Evolutionary conservation across 2,888 invertebrate species (phyloP).

Genomic region (Dynastes grantii): DNA sequence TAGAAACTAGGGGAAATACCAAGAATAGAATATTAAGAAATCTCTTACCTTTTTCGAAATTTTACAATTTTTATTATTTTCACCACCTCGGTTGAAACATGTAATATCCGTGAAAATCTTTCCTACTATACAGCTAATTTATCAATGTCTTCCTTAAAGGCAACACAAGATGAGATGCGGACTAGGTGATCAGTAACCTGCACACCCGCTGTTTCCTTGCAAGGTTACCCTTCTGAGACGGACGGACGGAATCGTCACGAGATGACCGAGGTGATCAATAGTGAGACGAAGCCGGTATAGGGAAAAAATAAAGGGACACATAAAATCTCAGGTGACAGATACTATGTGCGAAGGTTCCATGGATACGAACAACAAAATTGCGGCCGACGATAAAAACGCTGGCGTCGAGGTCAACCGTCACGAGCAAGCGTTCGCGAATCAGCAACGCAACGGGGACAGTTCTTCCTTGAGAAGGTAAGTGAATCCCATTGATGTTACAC

Average conservation of each 20-base stretch:
- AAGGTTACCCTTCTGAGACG: too few species aligned
- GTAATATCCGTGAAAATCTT: neutral
- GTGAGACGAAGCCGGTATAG: conserved; percentile 18
- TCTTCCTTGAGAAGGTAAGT: neutral
- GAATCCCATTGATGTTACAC: neutral
- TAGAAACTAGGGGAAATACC: too few species aligned
- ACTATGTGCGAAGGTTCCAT: conserved; percentile 53
- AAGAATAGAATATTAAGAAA: too few species aligned
- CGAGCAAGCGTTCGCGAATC: conserved; percentile 26
- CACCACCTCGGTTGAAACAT: too few species aligned
- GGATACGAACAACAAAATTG: conserved; percentile 50
- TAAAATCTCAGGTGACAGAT: conserved; percentile 45
- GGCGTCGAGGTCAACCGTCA: conserved; percentile 22
- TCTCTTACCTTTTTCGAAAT: too few species aligned
- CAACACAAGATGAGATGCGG: too few species aligned
- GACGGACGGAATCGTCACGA: conserved; percentile 2
- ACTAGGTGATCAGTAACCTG: too few species aligned
- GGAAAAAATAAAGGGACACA: conserved; percentile 25
- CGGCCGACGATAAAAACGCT: conserved; percentile 29
- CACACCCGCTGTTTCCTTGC: too few species aligned
- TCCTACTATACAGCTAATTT: neutral
- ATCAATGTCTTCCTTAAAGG: too few species aligned
- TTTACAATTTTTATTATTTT: too few species aligned
- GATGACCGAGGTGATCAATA: conserved; percentile 37
- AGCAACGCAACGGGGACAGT: conserved; percentile 11